Evolutionary conservation across 2,113 vertebrate species (phyloP), one percentile per base, ranked within the genome.

Genomic region (Trichechus manatus): DNA sequence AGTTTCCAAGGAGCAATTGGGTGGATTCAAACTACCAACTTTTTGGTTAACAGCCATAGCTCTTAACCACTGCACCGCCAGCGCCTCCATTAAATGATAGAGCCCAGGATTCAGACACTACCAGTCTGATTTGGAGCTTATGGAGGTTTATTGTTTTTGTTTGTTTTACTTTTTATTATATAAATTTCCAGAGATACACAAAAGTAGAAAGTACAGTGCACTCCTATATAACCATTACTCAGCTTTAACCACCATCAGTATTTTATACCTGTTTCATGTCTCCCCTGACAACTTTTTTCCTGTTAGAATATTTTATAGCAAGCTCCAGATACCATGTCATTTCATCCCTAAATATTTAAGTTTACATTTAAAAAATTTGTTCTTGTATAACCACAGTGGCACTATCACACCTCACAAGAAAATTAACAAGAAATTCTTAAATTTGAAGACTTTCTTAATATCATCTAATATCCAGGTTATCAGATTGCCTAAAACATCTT

Each of bases 201-300:
- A 79, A 93, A 78, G 6, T 74, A 92, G 31, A 88, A 31, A 33
- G 6, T 89, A 89, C 7, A 61, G 14, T 75, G 42, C 90, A 83
- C 14, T 78, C n/a, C 53, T 77, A 1, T 59, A 53, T 78, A 75
- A 83, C 39, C 63, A 75, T 75, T 44, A 80, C 6, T n/a, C 68
- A 84, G 33, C 72, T 75, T 92, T 94, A 96, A 84, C 25, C 13
- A 20, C 33, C n/a, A 44, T 87, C 27, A 61, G 1, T 92, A 70
- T 83, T 87, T 95, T 94, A 87, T 79, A 83, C 6, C 93, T 94
- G 14, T 78, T 95, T 96, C 14, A 11, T 87, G 83, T 80, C 11
- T 89, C 36, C 36, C 56, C 17, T 80, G 33, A 89, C 44, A 85
- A 88, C 36, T 90, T 92, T 95, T 96, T 87, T 74, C n/a, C 53